phyloP scores from a whole-genome alignment of 2,797 vertebrate species.

The Enteromius anoplus region DNA sequence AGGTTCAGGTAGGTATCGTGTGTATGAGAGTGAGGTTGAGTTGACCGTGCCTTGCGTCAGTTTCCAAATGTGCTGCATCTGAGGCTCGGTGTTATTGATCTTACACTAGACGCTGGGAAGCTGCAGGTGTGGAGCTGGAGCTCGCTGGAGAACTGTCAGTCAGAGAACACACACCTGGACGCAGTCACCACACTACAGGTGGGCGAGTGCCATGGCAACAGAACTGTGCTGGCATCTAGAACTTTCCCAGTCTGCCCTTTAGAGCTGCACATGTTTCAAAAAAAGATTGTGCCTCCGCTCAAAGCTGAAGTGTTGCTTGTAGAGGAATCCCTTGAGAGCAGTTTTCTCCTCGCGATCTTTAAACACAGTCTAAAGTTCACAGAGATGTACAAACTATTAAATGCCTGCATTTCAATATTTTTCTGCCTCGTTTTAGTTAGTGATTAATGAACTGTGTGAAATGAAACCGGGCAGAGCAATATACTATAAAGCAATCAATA shows the following conservation, averaged over 20 bases:
- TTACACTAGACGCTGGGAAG: constrained; percentile 80
- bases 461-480: background rate
- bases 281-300: constrained; percentile 32
- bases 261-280: constrained; percentile 32
- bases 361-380: constrained; percentile 27
- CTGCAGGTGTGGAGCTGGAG: constrained; percentile 84
- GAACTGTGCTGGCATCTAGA: constrained; percentile 27
- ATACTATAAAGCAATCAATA: background rate
- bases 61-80: background rate
- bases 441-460: background rate
- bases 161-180: constrained; percentile 79
- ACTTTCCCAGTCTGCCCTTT: constrained; percentile 47
- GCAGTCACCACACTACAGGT: constrained; percentile 82
- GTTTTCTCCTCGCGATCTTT: constrained; percentile 20
- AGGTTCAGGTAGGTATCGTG: constrained; percentile 61
- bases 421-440: background rate
- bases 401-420: constrained; percentile 10
- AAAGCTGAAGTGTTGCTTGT: constrained; percentile 29
- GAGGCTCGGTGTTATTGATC: constrained; percentile 11
- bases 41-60: constrained; percentile 15
- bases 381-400: constrained; percentile 32
- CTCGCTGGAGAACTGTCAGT: constrained; percentile 79
- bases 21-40: background rate
- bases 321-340: constrained; percentile 40
- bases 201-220: constrained; percentile 64